These are phyloP conservation scores for Tachina grossa DNA, from an alignment of 2,888 invertebrate species.

Conservation along the genomic window DNA sequence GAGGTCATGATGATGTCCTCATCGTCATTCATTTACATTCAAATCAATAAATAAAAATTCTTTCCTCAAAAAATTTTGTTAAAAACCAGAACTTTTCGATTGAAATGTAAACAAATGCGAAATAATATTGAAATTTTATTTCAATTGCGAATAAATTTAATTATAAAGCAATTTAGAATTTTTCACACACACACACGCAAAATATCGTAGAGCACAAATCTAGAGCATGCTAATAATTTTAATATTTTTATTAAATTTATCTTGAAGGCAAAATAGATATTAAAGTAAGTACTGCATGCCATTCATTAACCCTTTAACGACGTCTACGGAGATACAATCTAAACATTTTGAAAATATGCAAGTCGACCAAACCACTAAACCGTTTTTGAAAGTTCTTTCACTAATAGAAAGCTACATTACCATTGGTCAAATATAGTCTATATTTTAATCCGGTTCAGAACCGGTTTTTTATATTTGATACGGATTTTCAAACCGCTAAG, in stretches of 20 bases:
- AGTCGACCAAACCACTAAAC: too few relatives aligned
- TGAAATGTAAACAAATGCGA: constrained; percentile 39
- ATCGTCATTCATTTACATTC: constrained; percentile 2
- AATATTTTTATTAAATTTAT: constrained; percentile 9
- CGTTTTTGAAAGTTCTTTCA: too few relatives aligned
- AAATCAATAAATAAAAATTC: neutral
- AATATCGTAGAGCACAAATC: neutral
- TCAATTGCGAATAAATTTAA: constrained; percentile 45
- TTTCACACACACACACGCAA: neutral
- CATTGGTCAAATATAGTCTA: too few relatives aligned
- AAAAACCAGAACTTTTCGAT: neutral
- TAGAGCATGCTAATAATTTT: neutral
- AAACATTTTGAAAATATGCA: too few relatives aligned
- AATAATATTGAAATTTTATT: constrained; percentile 17
- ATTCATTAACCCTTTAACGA: too few relatives aligned
- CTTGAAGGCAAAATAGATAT: constrained; percentile 36
- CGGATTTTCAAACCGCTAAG: too few relatives aligned
- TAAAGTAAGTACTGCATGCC: neutral
- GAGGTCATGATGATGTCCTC: constrained; percentile 30
- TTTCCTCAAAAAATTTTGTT: neutral
- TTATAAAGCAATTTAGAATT: constrained; percentile 40
- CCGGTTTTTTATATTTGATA: too few relatives aligned
- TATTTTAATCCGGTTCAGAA: too few relatives aligned
- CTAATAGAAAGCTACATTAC: too few relatives aligned
- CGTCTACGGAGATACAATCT: too few relatives aligned